These are phyloP conservation scores for Cyclina sinensis DNA, from an alignment of 1,140 invertebrate species.

Conservation along the genomic window DNA sequence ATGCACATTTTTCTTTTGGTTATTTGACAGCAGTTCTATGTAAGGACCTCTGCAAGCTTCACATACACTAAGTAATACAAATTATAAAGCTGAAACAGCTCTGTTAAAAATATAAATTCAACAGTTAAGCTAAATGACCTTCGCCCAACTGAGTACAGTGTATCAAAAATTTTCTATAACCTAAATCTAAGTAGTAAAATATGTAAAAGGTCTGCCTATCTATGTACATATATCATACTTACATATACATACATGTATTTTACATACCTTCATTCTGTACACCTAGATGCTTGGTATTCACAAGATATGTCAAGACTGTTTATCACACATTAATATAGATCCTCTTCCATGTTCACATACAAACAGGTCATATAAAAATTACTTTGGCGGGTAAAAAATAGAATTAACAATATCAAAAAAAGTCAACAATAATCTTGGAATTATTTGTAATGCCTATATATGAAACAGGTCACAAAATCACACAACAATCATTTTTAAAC, in stretches of 20 bases:
- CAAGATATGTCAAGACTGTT: constrained; percentile 16
- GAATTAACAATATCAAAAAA: constrained; percentile 47
- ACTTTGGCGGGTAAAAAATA: constrained; percentile 56
- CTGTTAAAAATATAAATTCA: too few relatives aligned
- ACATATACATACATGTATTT: constrained; percentile 17
- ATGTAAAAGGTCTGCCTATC: constrained; percentile 27
- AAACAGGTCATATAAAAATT: constrained; percentile 36
- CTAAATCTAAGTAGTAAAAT: not conserved
- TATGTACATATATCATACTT: not conserved
- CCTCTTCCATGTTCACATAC: not conserved
- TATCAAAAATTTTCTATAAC: too few relatives aligned
- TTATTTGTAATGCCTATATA: not conserved
- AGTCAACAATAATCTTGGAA: constrained; percentile 26
- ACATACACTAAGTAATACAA: too few relatives aligned
- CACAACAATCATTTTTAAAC: constrained; percentile 64
- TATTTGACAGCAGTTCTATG: too few relatives aligned
- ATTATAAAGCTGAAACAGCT: too few relatives aligned
- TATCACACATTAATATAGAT: constrained; percentile 16
- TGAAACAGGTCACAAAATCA: constrained; percentile 49
- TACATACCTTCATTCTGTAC: constrained; percentile 5
- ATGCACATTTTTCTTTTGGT: too few relatives aligned
- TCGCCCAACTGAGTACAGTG: too few relatives aligned
- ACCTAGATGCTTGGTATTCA: not conserved
- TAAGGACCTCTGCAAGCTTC: too few relatives aligned
- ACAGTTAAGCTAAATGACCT: too few relatives aligned